A percentile compares a stretch with the other conserved stretches of the same genome.
Evolutionary conservation across 2,888 invertebrate species (phyloP).

Genomic region (Willowsia nigromaculata): DNA sequence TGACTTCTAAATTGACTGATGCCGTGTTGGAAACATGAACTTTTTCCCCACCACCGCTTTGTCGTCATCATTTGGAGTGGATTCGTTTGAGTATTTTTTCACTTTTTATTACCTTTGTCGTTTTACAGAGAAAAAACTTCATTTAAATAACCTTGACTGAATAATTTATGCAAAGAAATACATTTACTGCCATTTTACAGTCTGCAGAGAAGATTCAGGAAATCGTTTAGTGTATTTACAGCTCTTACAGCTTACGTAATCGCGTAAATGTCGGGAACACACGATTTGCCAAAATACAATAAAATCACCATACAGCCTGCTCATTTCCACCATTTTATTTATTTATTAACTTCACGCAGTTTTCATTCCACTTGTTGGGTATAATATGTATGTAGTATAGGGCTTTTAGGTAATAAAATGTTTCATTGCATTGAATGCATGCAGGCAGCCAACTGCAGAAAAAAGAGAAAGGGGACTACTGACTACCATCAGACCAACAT

Average conservation of each 20-base stretch:
- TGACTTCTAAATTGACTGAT: constrained; percentile 50
- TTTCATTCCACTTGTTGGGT: constrained; percentile 36
- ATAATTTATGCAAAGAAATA: constrained; percentile 35
- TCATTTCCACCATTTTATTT: not conserved
- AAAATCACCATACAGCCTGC: not conserved
- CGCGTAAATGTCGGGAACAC: not conserved
- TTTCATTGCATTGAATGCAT: not conserved
- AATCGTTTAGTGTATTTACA: not conserved
- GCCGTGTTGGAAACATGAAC: constrained; percentile 37
- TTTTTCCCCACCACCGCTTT: not conserved
- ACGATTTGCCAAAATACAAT: not conserved
- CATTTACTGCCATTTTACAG: not conserved
- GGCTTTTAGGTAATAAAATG: not conserved
- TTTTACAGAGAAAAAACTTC: not conserved
- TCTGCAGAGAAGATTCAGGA: not conserved
- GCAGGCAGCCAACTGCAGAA: not conserved
- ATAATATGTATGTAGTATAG: not conserved
- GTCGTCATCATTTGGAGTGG: not conserved
- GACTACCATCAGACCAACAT: not conserved
- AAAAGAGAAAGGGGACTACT: not conserved
- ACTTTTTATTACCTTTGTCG: not conserved
- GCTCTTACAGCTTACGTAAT: not conserved
- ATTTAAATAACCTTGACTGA: constrained; percentile 18
- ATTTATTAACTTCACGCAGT: constrained; percentile 39
- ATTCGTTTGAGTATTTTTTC: not conserved